A percentile compares a stretch with the other conserved stretches of the same genome.
These are phyloP conservation scores for Myiopsitta monachus DNA, from an alignment of 2,113 vertebrate genomes.

Conservation along the genomic window DNA sequence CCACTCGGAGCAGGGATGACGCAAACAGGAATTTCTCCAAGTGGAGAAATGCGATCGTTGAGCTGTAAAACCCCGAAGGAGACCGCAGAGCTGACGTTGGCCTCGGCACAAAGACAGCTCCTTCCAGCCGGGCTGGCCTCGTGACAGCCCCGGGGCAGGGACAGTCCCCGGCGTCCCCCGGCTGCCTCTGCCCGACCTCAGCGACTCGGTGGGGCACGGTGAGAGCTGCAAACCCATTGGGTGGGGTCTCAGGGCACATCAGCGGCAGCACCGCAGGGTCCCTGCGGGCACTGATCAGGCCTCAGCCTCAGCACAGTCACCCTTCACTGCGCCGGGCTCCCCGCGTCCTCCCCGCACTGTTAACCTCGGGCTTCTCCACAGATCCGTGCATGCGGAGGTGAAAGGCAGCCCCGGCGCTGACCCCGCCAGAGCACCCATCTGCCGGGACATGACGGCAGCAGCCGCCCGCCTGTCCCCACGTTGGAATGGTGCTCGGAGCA, in stretches of 20 bases:
- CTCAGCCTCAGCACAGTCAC: not conserved
- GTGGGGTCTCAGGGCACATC: not conserved
- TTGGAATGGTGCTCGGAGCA: not conserved
- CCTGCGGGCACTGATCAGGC: not conserved
- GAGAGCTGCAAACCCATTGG: not conserved
- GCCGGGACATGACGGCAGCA: not conserved
- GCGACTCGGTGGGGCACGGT: rapidly evolving
- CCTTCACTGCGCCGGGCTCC: not conserved
- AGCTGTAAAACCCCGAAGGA: not conserved
- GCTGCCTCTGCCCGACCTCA: not conserved
- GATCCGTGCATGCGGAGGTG: not conserved
- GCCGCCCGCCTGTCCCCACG: not conserved
- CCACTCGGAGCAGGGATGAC: not conserved
- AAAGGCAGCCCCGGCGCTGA: not conserved
- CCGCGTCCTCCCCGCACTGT: not conserved
- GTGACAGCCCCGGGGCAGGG: not conserved
- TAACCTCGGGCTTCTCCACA: not conserved
- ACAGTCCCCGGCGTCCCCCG: not conserved
- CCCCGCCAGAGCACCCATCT: not conserved
- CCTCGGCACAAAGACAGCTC: not conserved
- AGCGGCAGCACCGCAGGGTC: rapidly evolving
- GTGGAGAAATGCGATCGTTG: not conserved
- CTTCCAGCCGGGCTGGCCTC: not conserved
- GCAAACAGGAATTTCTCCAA: constrained; percentile 25
- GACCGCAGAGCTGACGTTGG: not conserved